Evolutionary conservation across 2,888 invertebrate species (phyloP).

Genomic region (Abrostola tripartita): DNA sequence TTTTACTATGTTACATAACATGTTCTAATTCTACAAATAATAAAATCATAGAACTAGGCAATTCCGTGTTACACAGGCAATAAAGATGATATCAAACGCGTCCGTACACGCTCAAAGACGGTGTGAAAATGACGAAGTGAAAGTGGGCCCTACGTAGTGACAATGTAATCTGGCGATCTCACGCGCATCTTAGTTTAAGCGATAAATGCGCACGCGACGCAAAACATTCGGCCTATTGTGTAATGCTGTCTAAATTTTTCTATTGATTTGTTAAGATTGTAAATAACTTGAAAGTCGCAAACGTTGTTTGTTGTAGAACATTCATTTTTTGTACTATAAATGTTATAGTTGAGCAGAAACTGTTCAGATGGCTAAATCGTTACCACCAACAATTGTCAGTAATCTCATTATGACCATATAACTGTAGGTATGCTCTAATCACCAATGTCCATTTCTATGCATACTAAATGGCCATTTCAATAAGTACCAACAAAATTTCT

Average conservation of each 20-base stretch:
- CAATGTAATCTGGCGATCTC: slow-evolving; percentile 72
- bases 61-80: slow-evolving; percentile 44
- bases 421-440: no score
- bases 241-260: slow-evolving; percentile 52
- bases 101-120: slow-evolving; percentile 41
- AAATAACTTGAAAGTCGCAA: slow-evolving; percentile 15
- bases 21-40: slow-evolving; percentile 42
- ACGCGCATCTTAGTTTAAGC: slow-evolving; percentile 52
- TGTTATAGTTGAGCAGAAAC: no score
- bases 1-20: slow-evolving; percentile 34
- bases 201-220: slow-evolving; percentile 56
- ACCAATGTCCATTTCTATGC: no score
- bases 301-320: neutral
- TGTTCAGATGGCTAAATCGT: no score
- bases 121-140: slow-evolving; percentile 65
- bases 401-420: no score
- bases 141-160: slow-evolving; percentile 66
- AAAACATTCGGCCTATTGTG: slow-evolving; percentile 58
- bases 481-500: neutral
- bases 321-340: neutral
- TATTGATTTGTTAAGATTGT: slow-evolving; percentile 31
- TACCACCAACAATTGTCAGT: no score
- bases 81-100: slow-evolving; percentile 49
- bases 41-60: slow-evolving; percentile 33
- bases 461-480: no score